Base-by-base conservation (phyloP, 2,888 invertebrate species). In the Apoda limacodes region DNA sequence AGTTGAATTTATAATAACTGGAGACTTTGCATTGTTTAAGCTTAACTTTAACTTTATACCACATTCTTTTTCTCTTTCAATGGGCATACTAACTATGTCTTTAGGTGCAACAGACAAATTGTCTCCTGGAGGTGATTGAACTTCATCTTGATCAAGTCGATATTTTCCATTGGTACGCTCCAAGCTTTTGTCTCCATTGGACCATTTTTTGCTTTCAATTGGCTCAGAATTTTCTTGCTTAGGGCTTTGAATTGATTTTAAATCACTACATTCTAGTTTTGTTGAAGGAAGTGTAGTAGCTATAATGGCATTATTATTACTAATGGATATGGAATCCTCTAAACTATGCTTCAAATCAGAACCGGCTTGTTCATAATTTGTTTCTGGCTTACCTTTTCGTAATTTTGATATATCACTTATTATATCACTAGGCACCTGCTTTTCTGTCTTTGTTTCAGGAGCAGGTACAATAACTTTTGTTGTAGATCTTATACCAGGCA, bases 1-100 rank as follows among this genome's bases (percentile, higher is more conserved):
- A 34, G 80, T 80, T 2, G 78, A 78, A 48, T 80, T 80, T 34
- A 80, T 78, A 28, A 80, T 80, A 32, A 80, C 74, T 39, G 80
- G 80, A 31, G 78, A 75, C 39, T 71, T 78, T 26, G 76, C 75
- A 60, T 71, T 80, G 46, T 78, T 80, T 37, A 80, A 55, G 43
- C 78, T 78, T 30, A 80, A 52, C 53, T 78, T 80, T 42, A 80
- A 53, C 52, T 80, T 80, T 14, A 80, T 78, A 28, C 78, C 78
- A 61, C 67, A 51, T 39, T 76, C 75, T 43, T 69, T 71, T 46
- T 71, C 74, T 46, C 54, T 63, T 34, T 61, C 61, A 14, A 53
- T 19, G 17, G 61, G 54, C 37, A 47, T 40, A 43, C 38, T 42
- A 23, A 43, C 25, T 35, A 54, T 36, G 42, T 59, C 58, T 42